Evolutionary conservation across 2,888 invertebrate species (phyloP).

Genomic region (Bombyx huttoni): DNA sequence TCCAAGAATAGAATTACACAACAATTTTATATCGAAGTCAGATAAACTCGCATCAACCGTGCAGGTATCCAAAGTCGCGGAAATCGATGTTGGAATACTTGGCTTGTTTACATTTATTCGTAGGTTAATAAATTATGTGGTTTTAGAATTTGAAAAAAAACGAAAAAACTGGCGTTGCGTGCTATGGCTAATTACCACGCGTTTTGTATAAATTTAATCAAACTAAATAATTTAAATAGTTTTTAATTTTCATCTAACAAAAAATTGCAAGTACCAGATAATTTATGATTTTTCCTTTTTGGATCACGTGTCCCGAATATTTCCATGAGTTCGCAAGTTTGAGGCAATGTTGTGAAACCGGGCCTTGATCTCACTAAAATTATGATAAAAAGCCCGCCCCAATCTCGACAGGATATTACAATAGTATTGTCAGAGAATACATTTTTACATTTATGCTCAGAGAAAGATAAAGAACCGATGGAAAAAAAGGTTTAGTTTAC

Average conservation of each 20-base stretch:
- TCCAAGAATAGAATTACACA: neutral
- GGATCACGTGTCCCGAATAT: conserved; percentile 22
- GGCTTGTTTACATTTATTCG: no score
- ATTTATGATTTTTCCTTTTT: neutral
- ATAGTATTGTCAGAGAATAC: conserved; percentile 16
- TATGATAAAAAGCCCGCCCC: conserved; percentile 35
- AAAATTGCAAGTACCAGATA: neutral
- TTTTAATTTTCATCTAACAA: no score
- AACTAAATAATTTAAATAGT: no score
- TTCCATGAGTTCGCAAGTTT: conserved; percentile 30
- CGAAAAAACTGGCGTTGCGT: no score
- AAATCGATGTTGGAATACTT: conserved; percentile 3
- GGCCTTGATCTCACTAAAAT: conserved; percentile 28
- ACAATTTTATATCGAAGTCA: neutral
- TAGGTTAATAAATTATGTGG: no score
- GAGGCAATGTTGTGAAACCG: conserved; percentile 14
- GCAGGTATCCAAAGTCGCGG: conserved; percentile 2
- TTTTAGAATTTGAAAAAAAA: no score
- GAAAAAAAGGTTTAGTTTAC: neutral
- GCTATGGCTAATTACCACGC: no score
- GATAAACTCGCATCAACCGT: neutral
- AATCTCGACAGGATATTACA: conserved; percentile 24
- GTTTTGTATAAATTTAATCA: no score
- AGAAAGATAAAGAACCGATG: neutral
- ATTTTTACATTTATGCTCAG: neutral